Base-by-base conservation (phyloP, 2,888 invertebrate genomes). In the Trachelus stipa region DNA sequence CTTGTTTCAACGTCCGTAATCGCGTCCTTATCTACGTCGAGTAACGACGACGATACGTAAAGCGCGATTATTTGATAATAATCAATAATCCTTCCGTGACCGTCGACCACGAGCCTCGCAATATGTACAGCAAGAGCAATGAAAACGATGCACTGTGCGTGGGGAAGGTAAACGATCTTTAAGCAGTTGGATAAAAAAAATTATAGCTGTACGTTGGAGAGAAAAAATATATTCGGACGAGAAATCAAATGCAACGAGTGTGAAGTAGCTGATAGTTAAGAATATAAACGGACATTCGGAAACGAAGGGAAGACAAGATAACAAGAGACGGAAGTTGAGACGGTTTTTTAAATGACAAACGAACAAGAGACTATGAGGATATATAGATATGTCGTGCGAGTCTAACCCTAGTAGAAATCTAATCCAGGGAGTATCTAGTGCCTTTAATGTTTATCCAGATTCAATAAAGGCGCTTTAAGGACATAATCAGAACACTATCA, bases 81-180 rank as follows among this genome's bases (percentile, higher is more conserved):
- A 23, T 56, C 23, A 56, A 37, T 56, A 56, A 56, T 56, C 56
- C 74, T 76, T 56, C 74, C 73, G 69, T 79, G 40, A 56, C 30
- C 56, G 76, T 73, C 31, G 68, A 76, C 74, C 73, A 75, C 76
- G 69, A 68, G 76, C 76, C 79, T 79, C 73, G 77, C 35, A 71
- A 71, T 31, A 34, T 34, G 71, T 34, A 34, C 71, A 71, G 71
- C 33, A 34, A 71, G 33, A 71, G 31, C 9, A 34, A 71, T 31
- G 34, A 69, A 33, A 12, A 69, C 31, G 15, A 71, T 23, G 34
- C 31, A 71, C 12, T 71, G 12, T 71, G 71, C 71, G 34, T 71
- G 33, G 71, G 71, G 71, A 71, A 34, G 71, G 56, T 56, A 56
- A 56, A 56, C 56, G 56, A 56, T 56, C 56, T 56, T 56, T 56